phyloP scores from a whole-genome alignment of 2,797 vertebrate genomes.

The Halcyon smyrnensis region DNA sequence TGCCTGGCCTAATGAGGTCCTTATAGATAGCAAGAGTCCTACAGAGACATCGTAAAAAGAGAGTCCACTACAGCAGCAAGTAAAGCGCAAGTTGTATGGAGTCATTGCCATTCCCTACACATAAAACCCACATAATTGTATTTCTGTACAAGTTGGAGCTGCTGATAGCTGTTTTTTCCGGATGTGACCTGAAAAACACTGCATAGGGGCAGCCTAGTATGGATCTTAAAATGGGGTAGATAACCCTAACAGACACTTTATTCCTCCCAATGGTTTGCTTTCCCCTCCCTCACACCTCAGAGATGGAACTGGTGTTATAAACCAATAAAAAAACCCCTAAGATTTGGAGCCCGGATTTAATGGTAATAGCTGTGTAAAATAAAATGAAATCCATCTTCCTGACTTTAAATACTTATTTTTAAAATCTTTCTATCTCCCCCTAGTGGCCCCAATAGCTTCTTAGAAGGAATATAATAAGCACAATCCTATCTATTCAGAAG shows the following conservation, averaged over 20 bases:
- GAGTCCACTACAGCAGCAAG: background rate
- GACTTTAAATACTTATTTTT: background rate
- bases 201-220: background rate
- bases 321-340: background rate
- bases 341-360: background rate
- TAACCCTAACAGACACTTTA: background rate
- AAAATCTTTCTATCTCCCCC: conserved; percentile 26
- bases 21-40: background rate
- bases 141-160: background rate
- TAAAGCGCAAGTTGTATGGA: background rate
- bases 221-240: background rate
- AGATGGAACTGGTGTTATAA: background rate
- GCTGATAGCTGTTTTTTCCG: background rate
- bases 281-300: too few species aligned
- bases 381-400: background rate
- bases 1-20: background rate
- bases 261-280: too few species aligned
- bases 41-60: background rate
- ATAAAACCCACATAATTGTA: background rate
- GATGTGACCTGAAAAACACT: background rate
- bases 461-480: background rate
- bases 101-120: background rate
- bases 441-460: background rate
- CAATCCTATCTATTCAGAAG: background rate
- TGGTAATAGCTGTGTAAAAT: background rate